These are phyloP conservation scores for Paradoxurus hermaphroditus DNA, from an alignment of 2,113 vertebrate species.

Conservation along the genomic window DNA sequence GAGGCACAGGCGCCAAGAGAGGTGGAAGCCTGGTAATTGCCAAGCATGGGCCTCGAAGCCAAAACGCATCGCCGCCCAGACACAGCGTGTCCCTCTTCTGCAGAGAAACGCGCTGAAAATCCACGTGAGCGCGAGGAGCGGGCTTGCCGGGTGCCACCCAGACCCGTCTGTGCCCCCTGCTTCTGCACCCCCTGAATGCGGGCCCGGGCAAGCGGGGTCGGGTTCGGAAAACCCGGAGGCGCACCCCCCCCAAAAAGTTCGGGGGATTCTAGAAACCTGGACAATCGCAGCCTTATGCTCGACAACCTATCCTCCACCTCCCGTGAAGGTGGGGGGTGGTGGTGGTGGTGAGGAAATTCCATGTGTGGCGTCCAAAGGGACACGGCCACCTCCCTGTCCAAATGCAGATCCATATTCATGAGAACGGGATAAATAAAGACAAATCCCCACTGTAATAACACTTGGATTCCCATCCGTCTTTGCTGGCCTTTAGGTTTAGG, in stretches of 20 bases:
- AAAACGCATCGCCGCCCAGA: background rate
- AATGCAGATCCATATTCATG: slow-evolving; percentile 87
- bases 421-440: slow-evolving; percentile 83
- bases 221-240: background rate
- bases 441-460: slow-evolving; percentile 83
- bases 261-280: background rate
- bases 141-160: background rate
- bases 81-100: background rate
- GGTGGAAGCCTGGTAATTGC: background rate
- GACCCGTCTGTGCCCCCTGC: background rate
- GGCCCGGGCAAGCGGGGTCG: background rate
- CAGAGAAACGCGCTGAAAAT: background rate
- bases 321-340: background rate
- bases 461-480: slow-evolving; percentile 89
- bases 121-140: accelerated
- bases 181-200: background rate
- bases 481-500: slow-evolving; percentile 84
- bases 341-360: background rate
- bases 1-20: background rate
- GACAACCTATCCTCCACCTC: background rate
- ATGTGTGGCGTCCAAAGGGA: slow-evolving; percentile 57
- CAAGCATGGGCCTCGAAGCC: background rate
- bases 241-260: background rate
- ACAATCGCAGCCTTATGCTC: slow-evolving; percentile 46
- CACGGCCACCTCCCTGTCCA: slow-evolving; percentile 71